Conservation (phyloP, 2,797 vertebrate species). For the Rhinichthys osculus region DNA sequence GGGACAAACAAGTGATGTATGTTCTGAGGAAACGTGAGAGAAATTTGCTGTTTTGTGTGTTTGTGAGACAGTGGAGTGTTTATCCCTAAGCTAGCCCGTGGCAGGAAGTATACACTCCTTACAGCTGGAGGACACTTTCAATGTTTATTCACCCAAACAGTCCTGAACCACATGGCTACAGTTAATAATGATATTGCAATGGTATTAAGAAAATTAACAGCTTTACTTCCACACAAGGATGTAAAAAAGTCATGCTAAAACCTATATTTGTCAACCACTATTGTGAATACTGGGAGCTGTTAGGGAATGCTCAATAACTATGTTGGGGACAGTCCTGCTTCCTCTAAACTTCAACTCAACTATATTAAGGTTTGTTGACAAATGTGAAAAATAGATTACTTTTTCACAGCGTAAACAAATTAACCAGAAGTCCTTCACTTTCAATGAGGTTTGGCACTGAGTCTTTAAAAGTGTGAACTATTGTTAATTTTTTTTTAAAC, state of each 20-base stretch:
- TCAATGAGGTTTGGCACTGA: neutral
- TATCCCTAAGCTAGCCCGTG: slow-evolving; percentile 47
- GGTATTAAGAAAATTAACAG: neutral
- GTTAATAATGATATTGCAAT: neutral
- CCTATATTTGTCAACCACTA: neutral
- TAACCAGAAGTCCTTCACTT: neutral
- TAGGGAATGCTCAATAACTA: neutral
- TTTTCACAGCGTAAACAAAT: neutral
- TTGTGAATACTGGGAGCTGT: neutral
- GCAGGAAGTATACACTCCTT: slow-evolving; percentile 55
- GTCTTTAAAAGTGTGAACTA: no score
- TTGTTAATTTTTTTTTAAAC: neutral
- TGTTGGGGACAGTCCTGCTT: neutral
- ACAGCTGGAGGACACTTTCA: slow-evolving; percentile 55
- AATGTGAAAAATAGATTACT: neutral
- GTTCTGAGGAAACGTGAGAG: slow-evolving; percentile 52
- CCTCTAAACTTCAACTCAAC: neutral
- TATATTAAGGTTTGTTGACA: neutral
- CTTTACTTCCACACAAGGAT: neutral
- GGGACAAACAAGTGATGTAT: slow-evolving; percentile 49
- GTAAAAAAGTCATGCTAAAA: neutral
- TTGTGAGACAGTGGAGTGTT: slow-evolving; percentile 49
- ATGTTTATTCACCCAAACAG: slow-evolving; percentile 51
- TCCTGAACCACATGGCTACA: slow-evolving; percentile 24
- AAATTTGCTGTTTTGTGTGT: slow-evolving; percentile 48